Evolutionary conservation across 2,888 invertebrate species (phyloP).

Genomic region (Mellilla xanthometata): DNA sequence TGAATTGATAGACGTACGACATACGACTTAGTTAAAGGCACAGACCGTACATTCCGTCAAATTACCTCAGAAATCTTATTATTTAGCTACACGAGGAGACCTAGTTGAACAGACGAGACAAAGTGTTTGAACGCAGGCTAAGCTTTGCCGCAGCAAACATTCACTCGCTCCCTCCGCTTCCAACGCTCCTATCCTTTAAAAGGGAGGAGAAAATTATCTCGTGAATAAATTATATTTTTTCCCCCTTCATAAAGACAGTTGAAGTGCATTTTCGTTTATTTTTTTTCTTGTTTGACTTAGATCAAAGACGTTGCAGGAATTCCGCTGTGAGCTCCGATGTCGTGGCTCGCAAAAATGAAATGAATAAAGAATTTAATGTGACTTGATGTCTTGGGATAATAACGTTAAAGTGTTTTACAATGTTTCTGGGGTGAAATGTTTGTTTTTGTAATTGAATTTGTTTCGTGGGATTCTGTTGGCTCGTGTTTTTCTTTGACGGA

Average conservation of each 20-base stretch:
- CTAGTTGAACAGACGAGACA: conserved; percentile 41
- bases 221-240: conserved; percentile 81
- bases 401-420: conserved; percentile 70
- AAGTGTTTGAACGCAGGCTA: conserved; percentile 42
- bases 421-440: conserved; percentile 63
- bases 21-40: too few species aligned
- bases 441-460: conserved; percentile 69
- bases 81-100: conserved; percentile 24
- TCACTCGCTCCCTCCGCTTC: conserved; percentile 66
- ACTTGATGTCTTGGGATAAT: conserved; percentile 76
- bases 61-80: conserved; percentile 28
- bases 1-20: too few species aligned
- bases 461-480: conserved; percentile 49
- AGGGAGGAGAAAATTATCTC: conserved; percentile 80
- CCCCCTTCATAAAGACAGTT: conserved; percentile 79
- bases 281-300: conserved; percentile 69
- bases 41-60: conserved; percentile 17
- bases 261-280: conserved; percentile 79
- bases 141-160: conserved; percentile 63
- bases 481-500: conserved; percentile 28
- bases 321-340: conserved; percentile 46
- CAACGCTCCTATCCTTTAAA: conserved; percentile 64
- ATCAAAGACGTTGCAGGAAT: conserved; percentile 77
- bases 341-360: conserved; percentile 72
- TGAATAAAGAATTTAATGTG: conserved; percentile 78